These are phyloP conservation scores for Corvus moneduloides DNA, from an alignment of 2,113 vertebrate species.

Conservation along the genomic window DNA sequence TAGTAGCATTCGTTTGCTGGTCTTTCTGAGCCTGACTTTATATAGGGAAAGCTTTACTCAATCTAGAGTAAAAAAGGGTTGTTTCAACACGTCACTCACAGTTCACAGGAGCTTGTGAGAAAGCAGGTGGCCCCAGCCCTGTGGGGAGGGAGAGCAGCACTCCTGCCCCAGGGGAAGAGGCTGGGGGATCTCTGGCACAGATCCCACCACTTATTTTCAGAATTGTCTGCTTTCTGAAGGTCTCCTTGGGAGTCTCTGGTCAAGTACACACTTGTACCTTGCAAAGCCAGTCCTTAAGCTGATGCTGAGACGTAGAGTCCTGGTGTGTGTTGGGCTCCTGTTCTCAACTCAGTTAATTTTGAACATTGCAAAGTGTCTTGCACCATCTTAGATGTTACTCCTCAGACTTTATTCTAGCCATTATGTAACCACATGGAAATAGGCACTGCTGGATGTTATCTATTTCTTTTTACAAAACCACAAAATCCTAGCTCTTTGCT, in stretches of 20 bases:
- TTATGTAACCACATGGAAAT: neutral
- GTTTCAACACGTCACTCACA: neutral
- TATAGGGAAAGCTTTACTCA: neutral
- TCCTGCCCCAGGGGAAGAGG: neutral
- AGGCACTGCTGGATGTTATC: neutral
- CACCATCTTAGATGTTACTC: neutral
- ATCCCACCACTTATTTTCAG: neutral
- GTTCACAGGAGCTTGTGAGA: neutral
- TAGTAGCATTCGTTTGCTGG: neutral
- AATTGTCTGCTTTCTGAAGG: neutral
- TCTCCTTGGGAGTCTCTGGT: neutral
- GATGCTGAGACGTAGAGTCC: neutral
- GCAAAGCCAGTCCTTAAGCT: neutral
- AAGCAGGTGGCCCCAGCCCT: accelerated
- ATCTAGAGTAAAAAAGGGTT: neutral
- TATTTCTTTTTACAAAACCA: neutral
- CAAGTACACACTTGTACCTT: neutral
- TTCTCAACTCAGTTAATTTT: neutral
- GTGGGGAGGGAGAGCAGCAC: neutral
- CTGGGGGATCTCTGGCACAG: neutral
- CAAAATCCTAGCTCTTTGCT: neutral
- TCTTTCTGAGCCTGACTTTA: neutral
- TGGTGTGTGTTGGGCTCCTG: neutral
- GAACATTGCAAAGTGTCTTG: neutral
- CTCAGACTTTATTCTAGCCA: neutral